Conservation (phyloP, 2,888 invertebrate species). For the Iphiclides podalirius region DNA sequence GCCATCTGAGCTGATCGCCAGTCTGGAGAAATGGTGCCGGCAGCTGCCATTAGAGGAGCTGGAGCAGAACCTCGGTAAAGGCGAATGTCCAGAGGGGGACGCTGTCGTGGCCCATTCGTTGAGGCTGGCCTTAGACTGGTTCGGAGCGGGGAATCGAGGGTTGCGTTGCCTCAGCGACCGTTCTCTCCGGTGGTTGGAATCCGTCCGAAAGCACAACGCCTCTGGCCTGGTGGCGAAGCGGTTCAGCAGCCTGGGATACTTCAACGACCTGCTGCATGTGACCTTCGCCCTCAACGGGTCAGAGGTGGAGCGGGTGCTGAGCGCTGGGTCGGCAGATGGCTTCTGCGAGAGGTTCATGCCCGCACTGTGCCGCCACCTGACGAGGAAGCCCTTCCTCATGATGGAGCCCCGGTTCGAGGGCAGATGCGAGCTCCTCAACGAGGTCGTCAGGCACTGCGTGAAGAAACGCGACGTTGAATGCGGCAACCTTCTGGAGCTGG, state of each 20-base stretch:
- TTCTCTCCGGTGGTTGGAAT: neutral
- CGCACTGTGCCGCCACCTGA: constrained; percentile 35
- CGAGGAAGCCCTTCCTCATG: constrained; percentile 35
- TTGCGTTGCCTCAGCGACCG: neutral
- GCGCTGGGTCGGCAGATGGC: constrained; percentile 31
- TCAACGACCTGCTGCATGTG: constrained; percentile 39
- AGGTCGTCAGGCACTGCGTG: constrained; percentile 37
- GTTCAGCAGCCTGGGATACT: constrained; percentile 30
- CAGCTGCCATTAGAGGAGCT: constrained; percentile 34
- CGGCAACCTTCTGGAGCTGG: constrained; percentile 36
- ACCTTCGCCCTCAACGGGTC: constrained; percentile 34
- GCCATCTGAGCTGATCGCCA: constrained; percentile 14
- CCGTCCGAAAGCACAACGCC: constrained; percentile 11
- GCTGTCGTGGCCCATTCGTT: constrained; percentile 27
- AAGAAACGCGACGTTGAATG: constrained; percentile 34
- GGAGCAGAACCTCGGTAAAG: constrained; percentile 28
- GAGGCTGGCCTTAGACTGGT: constrained; percentile 24
- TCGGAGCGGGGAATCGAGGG: neutral
- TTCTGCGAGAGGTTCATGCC: constrained; percentile 34
- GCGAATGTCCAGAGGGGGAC: constrained; percentile 19
- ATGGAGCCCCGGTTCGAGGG: constrained; percentile 29
- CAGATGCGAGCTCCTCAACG: constrained; percentile 36
- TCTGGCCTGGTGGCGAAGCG: constrained; percentile 16
- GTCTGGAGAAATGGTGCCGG: constrained; percentile 32
- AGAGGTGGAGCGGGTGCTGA: constrained; percentile 31